Base-by-base conservation (phyloP, 1,140 invertebrate genomes). In the Pemphigus obesinymphae region DNA sequence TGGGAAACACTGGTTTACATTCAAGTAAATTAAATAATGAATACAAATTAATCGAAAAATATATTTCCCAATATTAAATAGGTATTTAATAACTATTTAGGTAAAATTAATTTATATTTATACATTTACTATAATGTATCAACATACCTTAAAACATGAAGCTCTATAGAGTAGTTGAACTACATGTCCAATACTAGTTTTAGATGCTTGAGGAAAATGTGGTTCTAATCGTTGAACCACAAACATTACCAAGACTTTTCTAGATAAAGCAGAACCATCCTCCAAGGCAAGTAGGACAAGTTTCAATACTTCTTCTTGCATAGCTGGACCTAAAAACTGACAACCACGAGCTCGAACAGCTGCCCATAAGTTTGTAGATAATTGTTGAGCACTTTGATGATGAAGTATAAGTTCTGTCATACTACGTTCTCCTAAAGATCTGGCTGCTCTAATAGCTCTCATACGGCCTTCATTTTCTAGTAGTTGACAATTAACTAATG, bases 231-330 rank as follows among this genome's bases (percentile, higher is more conserved):
- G 91, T 88, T 99, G 96, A 53, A 99, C 97, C 58, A 99, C 96
- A 90, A 98, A 99, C 93, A 99, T 96, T 55, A 99, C 97, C 83
- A 99, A 89, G 34, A 99, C 97, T 89, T 99, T 99, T 82, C 98
- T 90, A 0, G 97, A 98, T 82, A 99, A 88, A n/a, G 96, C 94
- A 6, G 96, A 97, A 7, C 97, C 97, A 89, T 99, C 97, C 88
- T 98, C 96, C 43, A 99, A 88, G 3, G 97, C 96, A 76, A 98
- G 87, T 8, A 99, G 88, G 23, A 99, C 97, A 70, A 99, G 88
- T 87, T 96, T 96, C 1, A 99, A 88, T 4, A 99, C 97, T 88
- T 99, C 97, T 88, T 99, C 97, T 89, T 99, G 97, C 97, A 99
- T 98, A 7, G 95, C 96, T 84, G 97, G 97, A n/a, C 98, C 98